phyloP scores from a whole-genome alignment of 35 echinoderm and acorn worm species.

The Chiridota heheva region DNA sequence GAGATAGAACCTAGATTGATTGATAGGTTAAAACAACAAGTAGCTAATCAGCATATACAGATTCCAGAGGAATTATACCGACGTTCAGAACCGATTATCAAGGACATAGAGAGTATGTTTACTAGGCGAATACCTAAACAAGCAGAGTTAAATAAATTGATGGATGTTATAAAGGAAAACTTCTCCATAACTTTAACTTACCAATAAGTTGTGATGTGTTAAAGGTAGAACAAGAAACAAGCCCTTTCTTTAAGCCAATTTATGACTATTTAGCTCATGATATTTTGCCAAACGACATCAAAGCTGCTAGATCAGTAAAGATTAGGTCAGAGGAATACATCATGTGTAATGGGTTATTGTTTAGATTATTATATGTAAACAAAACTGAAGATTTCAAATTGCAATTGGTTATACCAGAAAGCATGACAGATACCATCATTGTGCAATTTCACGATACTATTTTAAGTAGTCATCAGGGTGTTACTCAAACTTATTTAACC shows the following conservation, averaged over 20 bases:
- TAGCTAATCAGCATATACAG: background rate
- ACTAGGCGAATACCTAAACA: background rate
- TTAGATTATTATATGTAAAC: background rate
- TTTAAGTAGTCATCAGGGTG: slow-evolving; percentile 24
- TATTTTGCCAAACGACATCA: background rate
- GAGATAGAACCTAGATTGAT: background rate
- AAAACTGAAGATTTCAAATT: slow-evolving; percentile 1
- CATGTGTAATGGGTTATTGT: background rate
- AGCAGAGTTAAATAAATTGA: background rate
- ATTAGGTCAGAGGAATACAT: background rate
- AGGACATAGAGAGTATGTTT: background rate
- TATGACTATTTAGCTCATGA: slow-evolving; percentile 17
- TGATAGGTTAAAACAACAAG: background rate
- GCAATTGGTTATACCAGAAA: no score
- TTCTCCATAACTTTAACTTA: background rate
- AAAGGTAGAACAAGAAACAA: background rate
- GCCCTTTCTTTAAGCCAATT: no score
- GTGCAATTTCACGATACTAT: slow-evolving; percentile 12
- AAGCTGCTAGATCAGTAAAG: background rate
- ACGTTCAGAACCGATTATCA: background rate
- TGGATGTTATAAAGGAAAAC: background rate
- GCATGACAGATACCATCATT: no score
- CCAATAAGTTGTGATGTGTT: background rate
- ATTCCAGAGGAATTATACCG: background rate
- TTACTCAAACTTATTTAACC: slow-evolving; percentile 10